phyloP scores from a whole-genome alignment of 2,888 invertebrate genomes.

The Eudasyphora cyanicolor region DNA sequence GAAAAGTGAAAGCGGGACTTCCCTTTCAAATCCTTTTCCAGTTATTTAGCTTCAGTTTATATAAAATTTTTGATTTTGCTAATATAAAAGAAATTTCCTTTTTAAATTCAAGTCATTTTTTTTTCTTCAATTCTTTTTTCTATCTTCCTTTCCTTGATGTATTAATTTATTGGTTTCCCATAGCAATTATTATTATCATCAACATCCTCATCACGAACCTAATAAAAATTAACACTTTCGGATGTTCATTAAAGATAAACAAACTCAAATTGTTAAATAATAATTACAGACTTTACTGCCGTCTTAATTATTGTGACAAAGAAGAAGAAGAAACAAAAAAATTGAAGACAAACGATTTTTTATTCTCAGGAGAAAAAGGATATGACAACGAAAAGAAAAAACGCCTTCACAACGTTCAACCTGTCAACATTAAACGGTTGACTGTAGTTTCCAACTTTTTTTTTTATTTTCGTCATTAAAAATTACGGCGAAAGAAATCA shows the following conservation, averaged over 20 bases:
- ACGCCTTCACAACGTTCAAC: background rate
- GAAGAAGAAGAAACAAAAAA: background rate
- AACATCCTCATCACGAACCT: background rate
- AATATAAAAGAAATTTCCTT: no score
- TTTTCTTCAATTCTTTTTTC: no score
- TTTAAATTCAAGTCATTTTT: no score
- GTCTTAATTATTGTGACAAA: background rate
- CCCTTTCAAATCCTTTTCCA: no score
- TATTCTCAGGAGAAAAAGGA: background rate
- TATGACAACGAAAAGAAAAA: background rate
- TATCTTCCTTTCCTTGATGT: no score
- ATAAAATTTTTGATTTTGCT: no score
- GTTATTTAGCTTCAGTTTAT: no score
- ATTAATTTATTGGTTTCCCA: no score
- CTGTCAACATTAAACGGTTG: background rate
- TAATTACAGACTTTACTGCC: conserved; percentile 4
- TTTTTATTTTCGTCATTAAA: conserved; percentile 3
- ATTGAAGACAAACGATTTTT: background rate
- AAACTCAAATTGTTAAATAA: background rate
- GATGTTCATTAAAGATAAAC: background rate
- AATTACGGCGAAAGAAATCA: background rate
- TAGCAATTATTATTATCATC: no score
- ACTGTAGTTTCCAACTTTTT: background rate
- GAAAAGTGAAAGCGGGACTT: no score
- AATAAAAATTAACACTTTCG: background rate